Evolutionary conservation across 2,113 vertebrate species (phyloP).

Genomic region (Barnardius zonarius): DNA sequence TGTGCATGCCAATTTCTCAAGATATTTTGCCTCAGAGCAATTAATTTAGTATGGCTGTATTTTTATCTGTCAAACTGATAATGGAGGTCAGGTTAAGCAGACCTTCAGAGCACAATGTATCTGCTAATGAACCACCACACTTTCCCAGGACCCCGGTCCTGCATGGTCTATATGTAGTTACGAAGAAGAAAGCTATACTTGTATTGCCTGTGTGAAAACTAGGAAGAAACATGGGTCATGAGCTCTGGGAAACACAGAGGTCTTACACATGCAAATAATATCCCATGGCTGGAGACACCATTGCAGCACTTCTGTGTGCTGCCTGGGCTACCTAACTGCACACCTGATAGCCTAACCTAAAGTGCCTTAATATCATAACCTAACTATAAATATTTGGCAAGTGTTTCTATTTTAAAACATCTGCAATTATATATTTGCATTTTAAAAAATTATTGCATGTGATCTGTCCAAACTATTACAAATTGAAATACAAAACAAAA

Average conservation of each 20-base stretch:
- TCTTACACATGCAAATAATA: not conserved
- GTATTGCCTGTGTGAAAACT: not conserved
- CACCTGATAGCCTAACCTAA: not conserved
- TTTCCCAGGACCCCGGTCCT: not conserved
- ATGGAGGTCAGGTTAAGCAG: not conserved
- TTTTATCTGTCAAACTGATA: conserved; percentile 43
- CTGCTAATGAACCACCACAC: not conserved
- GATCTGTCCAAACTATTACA: not conserved
- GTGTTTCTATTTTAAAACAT: not conserved
- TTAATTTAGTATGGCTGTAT: conserved; percentile 23
- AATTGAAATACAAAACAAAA: not conserved
- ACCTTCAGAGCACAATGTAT: not conserved
- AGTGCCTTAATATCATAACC: not conserved
- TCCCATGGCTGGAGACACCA: not conserved
- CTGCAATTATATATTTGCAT: not conserved
- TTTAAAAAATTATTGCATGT: not conserved
- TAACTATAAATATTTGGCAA: not conserved
- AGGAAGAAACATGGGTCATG: not conserved
- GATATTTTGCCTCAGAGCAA: conserved; percentile 49
- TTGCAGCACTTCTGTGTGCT: not conserved
- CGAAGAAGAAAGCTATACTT: not conserved
- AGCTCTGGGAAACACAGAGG: not conserved
- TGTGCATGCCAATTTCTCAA: not conserved
- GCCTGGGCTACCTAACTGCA: not conserved
- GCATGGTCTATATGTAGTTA: not conserved